Conservation (phyloP, 2,113 vertebrate genomes). For the Melanotaenia duboulayi region DNA sequence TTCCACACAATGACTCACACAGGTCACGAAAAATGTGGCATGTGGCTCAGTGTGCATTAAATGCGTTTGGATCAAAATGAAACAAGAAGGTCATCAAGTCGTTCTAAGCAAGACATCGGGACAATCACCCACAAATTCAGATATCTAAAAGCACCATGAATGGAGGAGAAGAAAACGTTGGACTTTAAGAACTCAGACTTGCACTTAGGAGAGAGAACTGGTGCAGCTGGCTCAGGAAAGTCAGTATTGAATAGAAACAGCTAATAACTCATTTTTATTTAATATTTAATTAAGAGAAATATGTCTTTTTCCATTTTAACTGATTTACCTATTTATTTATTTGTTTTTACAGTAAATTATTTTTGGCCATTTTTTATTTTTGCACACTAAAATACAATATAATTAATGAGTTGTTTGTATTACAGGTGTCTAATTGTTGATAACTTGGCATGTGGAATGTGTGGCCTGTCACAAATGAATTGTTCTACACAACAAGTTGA, state of each 20-base stretch:
- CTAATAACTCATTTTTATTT: neutral
- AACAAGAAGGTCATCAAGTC: neutral
- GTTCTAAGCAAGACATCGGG: neutral
- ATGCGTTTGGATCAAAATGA: neutral
- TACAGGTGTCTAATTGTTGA: neutral
- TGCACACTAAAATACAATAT: too few species aligned
- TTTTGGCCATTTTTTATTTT: neutral
- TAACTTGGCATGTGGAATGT: neutral
- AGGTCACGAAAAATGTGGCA: neutral
- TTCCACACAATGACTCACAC: neutral
- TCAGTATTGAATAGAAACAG: neutral
- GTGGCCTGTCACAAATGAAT: too few species aligned
- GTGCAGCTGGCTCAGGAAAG: neutral
- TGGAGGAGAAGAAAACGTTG: too few species aligned
- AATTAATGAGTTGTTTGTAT: too few species aligned
- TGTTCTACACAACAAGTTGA: neutral
- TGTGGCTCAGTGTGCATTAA: neutral
- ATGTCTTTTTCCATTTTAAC: neutral
- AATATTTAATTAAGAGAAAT: too few species aligned
- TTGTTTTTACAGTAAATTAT: neutral
- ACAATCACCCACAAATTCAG: neutral
- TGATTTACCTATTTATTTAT: too few species aligned
- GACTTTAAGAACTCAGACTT: neutral
- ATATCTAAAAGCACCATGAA: too few species aligned
- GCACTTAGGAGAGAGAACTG: neutral